phyloP scores from a whole-genome alignment of 2,797 vertebrate species.

The Neosalanx taihuensis region DNA sequence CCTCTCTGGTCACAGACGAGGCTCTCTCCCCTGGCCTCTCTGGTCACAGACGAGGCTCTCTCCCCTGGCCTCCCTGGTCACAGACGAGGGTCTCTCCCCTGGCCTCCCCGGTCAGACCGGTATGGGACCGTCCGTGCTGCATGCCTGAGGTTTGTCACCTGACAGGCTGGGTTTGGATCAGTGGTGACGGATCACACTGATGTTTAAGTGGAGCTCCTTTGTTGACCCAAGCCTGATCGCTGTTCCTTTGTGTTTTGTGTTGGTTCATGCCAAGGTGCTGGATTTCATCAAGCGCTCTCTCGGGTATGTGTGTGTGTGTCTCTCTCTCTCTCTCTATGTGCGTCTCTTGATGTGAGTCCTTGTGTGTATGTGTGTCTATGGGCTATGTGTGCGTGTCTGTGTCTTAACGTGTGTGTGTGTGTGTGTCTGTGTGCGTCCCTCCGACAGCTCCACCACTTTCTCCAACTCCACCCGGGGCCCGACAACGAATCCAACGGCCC shows the following conservation, averaged over 20 bases:
- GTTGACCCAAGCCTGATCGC: conserved; percentile 34
- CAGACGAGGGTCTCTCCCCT: conserved; percentile 15
- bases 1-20: conserved; percentile 5
- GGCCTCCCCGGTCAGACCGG: conserved; percentile 35
- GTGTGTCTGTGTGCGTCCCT: conserved; percentile 24
- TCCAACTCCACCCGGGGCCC: not conserved
- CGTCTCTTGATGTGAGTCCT: too few species aligned
- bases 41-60: conserved; percentile 14
- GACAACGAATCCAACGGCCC: not conserved
- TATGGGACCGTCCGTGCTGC: conserved; percentile 15
- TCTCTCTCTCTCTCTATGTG: too few species aligned
- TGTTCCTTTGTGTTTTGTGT: conserved; percentile 38
- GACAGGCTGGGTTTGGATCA: conserved; percentile 17
- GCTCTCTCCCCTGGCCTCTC: not conserved
- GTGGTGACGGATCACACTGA: conserved; percentile 26
- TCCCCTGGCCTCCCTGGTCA: not conserved
- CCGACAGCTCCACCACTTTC: conserved; percentile 48
- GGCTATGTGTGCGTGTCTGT: conserved; percentile 5
- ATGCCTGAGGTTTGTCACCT: conserved; percentile 23
- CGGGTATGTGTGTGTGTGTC: conserved; percentile 12
- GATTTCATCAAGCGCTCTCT: conserved; percentile 38
- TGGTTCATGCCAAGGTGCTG: conserved; percentile 38
- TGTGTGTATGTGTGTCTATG: not conserved
- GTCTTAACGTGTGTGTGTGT: conserved; percentile 14
- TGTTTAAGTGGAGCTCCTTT: conserved; percentile 45